Evolutionary conservation across 1,140 invertebrate species (phyloP).

Genomic region (Heterodera schachtii): DNA sequence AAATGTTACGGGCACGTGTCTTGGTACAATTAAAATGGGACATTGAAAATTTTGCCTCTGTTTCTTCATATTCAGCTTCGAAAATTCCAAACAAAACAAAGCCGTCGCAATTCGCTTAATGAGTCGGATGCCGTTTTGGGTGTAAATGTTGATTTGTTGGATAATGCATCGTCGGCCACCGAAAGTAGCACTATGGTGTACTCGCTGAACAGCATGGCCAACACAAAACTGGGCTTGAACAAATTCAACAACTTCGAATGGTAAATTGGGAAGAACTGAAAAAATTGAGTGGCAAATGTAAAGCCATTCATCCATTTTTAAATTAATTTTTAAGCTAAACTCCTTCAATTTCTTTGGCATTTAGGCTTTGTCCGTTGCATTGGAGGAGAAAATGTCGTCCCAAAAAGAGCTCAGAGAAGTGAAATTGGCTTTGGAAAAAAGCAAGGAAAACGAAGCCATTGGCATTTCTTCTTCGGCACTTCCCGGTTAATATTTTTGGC

Average conservation of each 20-base stretch:
- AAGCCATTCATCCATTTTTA: too few species aligned
- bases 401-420: conserved; percentile 43
- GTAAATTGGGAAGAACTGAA: conserved; percentile 25
- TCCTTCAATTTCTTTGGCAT: too few species aligned
- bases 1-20: not conserved
- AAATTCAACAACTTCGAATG: conserved; percentile 51
- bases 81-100: conserved; percentile 31
- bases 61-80: not conserved
- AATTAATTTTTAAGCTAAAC: too few species aligned
- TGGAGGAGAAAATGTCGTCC: conserved; percentile 53
- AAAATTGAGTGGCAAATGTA: too few species aligned
- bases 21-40: not conserved
- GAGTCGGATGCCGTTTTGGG: conserved; percentile 3
- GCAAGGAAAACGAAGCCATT: not conserved
- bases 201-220: conserved; percentile 25
- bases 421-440: conserved; percentile 25
- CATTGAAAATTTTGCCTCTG: not conserved
- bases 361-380: conserved; percentile 47
- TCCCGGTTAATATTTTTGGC: too few species aligned
- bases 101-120: conserved; percentile 5
- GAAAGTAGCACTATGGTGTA: conserved; percentile 32
- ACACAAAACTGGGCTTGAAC: conserved; percentile 12
- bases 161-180: not conserved
- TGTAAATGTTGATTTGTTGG: not conserved
- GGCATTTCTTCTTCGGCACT: conserved; percentile 15